phyloP scores from a whole-genome alignment of 2,888 invertebrate genomes.

The Archips xylosteana region DNA sequence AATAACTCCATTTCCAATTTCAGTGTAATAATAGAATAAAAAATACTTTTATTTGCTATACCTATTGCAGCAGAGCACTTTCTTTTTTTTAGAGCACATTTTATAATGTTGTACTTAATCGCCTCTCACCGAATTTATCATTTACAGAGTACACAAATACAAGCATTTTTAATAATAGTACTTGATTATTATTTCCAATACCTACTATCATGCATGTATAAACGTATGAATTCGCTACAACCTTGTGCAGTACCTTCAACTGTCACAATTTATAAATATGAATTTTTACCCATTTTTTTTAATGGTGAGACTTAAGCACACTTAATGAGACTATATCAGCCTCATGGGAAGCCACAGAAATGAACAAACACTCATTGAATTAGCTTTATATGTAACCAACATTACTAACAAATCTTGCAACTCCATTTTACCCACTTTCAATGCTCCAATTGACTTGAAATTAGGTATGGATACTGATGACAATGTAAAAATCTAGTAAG shows the following conservation, averaged over 20 bases:
- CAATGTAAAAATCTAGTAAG: too few relatives aligned
- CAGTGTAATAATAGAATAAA: background rate
- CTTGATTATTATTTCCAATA: constrained; percentile 28
- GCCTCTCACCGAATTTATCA: constrained; percentile 83
- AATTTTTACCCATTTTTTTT: too few relatives aligned
- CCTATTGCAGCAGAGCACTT: constrained; percentile 13
- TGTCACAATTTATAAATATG: background rate
- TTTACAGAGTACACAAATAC: constrained; percentile 50
- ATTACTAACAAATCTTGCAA: too few relatives aligned
- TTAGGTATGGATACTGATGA: too few relatives aligned
- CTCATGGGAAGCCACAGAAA: too few relatives aligned
- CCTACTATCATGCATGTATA: background rate
- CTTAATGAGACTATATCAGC: too few relatives aligned
- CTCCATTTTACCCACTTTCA: too few relatives aligned
- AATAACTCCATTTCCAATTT: background rate
- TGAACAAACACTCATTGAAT: too few relatives aligned
- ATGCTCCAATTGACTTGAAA: too few relatives aligned
- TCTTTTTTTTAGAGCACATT: constrained; percentile 21
- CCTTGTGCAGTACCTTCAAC: background rate
- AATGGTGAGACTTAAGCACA: too few relatives aligned
- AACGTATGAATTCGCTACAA: background rate
- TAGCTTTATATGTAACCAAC: too few relatives aligned
- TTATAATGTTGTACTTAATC: constrained; percentile 59
- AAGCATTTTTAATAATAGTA: constrained; percentile 47
- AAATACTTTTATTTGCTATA: constrained; percentile 14